Percentiles rank a stretch among this genome's conserved stretches.
phyloP scores from a whole-genome alignment of 2,888 invertebrate species.

The Amaurobius ferox region DNA sequence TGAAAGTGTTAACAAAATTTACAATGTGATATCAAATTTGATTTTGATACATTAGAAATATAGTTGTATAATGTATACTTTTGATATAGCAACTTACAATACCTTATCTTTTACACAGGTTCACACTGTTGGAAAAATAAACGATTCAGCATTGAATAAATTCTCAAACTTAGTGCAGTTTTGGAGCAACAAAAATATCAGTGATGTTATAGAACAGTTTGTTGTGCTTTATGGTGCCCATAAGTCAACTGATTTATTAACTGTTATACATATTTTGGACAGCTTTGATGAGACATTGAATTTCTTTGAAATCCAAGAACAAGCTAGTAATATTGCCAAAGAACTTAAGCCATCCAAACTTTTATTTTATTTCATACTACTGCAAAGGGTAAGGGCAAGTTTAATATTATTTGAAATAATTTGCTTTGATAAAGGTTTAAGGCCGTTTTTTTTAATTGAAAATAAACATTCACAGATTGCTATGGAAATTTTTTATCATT shows the following conservation, averaged over 20 bases:
- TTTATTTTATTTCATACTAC: conserved; percentile 35
- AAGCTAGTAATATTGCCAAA: conserved; percentile 25
- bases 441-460: no score
- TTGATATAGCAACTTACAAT: no score
- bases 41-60: no score
- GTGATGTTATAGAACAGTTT: conserved; percentile 32
- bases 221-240: conserved; percentile 13
- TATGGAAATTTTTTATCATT: no score
- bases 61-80: no score
- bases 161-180: conserved; percentile 41
- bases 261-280: conserved; percentile 31
- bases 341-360: conserved; percentile 24
- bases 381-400: conserved; percentile 37
- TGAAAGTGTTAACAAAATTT: no score
- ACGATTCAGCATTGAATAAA: conserved; percentile 27
- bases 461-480: no score
- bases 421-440: no score
- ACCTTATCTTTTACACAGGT: conserved; percentile 10
- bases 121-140: conserved; percentile 33
- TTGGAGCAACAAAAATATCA: conserved; percentile 15
- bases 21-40: no score
- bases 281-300: conserved; percentile 33
- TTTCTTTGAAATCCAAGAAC: conserved; percentile 47
- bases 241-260: conserved; percentile 22
- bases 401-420: no score